A percentile compares a stretch with the other conserved stretches of the same genome.
These are phyloP conservation scores for Drosophila anomelani DNA, from an alignment of 2,888 invertebrate species.

Conservation along the genomic window DNA sequence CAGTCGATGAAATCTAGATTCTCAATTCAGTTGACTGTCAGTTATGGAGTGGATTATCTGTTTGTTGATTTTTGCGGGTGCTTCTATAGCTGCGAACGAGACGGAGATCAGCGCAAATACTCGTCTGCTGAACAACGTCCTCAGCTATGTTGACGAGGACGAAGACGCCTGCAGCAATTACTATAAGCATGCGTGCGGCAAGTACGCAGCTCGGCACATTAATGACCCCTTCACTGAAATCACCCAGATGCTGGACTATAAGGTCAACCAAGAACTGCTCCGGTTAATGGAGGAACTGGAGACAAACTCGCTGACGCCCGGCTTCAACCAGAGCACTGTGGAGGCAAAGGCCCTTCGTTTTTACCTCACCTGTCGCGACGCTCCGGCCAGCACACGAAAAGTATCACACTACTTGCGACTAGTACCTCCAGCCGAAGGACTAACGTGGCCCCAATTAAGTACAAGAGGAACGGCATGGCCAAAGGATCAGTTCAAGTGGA, in stretches of 20 bases:
- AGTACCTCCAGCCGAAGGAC: slow-evolving; percentile 60
- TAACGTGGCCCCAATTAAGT: slow-evolving; percentile 69
- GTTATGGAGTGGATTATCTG: slow-evolving; percentile 23
- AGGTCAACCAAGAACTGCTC: slow-evolving; percentile 64
- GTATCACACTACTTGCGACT: slow-evolving; percentile 62
- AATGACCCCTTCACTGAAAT: slow-evolving; percentile 61
- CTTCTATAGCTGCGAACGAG: neutral
- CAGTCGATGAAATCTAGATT: neutral
- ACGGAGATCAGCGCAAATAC: slow-evolving; percentile 14
- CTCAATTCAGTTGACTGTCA: slow-evolving; percentile 12
- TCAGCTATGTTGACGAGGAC: slow-evolving; percentile 52
- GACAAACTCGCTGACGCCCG: neutral
- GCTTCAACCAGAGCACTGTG: slow-evolving; percentile 26
- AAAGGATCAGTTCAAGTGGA: slow-evolving; percentile 63
- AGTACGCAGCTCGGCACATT: slow-evolving; percentile 62
- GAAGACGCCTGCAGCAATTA: slow-evolving; percentile 72
- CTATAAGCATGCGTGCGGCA: slow-evolving; percentile 77
- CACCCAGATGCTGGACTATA: slow-evolving; percentile 68
- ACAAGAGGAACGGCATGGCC: slow-evolving; percentile 49
- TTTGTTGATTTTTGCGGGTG: slow-evolving; percentile 6
- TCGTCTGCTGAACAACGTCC: slow-evolving; percentile 48
- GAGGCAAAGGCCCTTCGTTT: slow-evolving; percentile 60
- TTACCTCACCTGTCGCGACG: slow-evolving; percentile 66
- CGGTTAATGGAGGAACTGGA: slow-evolving; percentile 51
- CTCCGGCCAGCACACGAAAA: slow-evolving; percentile 23